These are phyloP conservation scores for Botrylloides violaceus DNA, from an alignment of 23 tunicate species.

Conservation along the genomic window DNA sequence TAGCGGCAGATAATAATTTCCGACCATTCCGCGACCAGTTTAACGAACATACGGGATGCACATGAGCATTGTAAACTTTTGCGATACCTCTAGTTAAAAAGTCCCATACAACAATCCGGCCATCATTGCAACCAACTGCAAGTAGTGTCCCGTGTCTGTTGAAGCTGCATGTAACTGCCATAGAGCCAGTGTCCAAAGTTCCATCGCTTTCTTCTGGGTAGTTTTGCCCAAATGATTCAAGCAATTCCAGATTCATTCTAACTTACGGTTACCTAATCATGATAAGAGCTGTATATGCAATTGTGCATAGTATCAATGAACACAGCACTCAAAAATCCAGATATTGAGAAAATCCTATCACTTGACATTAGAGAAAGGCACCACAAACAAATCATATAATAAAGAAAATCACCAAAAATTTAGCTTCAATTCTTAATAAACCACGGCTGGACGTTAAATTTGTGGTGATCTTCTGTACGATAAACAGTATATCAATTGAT, in stretches of 20 bases:
- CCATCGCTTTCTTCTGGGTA: slow-evolving; percentile 99
- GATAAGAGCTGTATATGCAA: no score
- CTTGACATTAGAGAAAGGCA: no score
- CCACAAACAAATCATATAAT: no score
- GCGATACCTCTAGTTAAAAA: slow-evolving; percentile 96
- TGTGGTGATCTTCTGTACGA: no score
- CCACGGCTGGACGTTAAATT: no score
- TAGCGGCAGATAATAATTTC: slow-evolving; percentile 84
- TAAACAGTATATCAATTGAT: no score
- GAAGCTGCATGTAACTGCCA: slow-evolving; percentile 88
- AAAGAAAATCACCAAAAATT: no score
- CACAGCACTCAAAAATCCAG: no score
- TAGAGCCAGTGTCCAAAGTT: slow-evolving; percentile 80
- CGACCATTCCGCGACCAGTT: slow-evolving; percentile 80
- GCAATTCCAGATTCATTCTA: slow-evolving; percentile 34
- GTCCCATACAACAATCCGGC: slow-evolving; percentile 96
- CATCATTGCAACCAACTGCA: slow-evolving; percentile 99
- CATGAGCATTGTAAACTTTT: slow-evolving; percentile 90
- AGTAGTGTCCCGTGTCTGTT: slow-evolving; percentile 94
- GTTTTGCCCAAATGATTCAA: slow-evolving; percentile 95
- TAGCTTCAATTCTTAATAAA: no score
- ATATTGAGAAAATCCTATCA: no score
- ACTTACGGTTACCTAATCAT: no score
- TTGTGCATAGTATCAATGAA: no score
- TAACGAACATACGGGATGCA: slow-evolving; percentile 88